phyloP scores from a whole-genome alignment of 2,888 invertebrate genomes.

The Elmis aenea region DNA sequence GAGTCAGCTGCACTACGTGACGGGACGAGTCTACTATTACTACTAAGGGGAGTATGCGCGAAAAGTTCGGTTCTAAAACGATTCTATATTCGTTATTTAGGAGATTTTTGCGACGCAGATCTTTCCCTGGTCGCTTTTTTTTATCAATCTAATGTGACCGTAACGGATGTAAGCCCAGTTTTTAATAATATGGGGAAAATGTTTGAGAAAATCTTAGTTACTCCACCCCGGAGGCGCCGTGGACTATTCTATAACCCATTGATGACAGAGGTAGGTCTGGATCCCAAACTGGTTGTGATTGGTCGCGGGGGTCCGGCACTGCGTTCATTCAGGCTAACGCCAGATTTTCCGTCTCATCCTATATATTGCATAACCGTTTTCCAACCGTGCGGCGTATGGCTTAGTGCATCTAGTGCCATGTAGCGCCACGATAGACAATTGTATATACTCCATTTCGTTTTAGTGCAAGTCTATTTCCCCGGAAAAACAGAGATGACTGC shows the following conservation, averaged over 20 bases:
- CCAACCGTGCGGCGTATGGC: conserved; percentile 24
- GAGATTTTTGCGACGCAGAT: no score
- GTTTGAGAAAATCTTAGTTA: conserved; percentile 13
- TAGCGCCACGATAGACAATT: conserved; percentile 12
- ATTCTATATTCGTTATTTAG: no score
- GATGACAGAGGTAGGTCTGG: conserved; percentile 67
- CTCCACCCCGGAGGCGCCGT: conserved; percentile 45
- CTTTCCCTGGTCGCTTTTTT: no score
- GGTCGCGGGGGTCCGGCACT: conserved; percentile 47
- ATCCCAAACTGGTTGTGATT: conserved; percentile 56
- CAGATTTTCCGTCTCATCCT: conserved; percentile 26
- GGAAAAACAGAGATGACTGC: conserved; percentile 16
- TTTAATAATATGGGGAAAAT: not conserved
- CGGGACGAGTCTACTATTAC: conserved; percentile 44
- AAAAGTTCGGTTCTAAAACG: not conserved
- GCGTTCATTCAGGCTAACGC: conserved; percentile 39
- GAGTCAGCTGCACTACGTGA: conserved; percentile 52
- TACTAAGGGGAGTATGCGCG: conserved; percentile 37
- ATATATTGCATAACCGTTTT: conserved; percentile 27
- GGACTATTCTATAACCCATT: conserved; percentile 64
- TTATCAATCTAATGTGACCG: no score
- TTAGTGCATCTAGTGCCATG: conserved; percentile 17
- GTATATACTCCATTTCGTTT: conserved; percentile 26
- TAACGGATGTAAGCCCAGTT: no score
- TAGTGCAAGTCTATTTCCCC: conserved; percentile 4